phyloP scores from a whole-genome alignment of 2,888 invertebrate species.

The Apoda limacodes region DNA sequence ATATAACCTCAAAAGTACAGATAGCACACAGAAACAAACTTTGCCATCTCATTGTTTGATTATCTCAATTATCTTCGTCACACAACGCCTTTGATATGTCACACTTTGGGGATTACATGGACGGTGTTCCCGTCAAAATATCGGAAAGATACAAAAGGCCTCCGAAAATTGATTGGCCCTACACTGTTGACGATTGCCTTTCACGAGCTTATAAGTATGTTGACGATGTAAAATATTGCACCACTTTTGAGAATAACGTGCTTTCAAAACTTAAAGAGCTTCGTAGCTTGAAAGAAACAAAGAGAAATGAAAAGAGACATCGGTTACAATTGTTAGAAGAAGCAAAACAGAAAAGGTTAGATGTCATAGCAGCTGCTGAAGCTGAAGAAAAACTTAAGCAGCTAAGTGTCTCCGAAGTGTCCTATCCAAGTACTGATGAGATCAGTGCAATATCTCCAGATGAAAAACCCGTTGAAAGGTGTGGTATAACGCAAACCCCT shows the following conservation, averaged over 20 bases:
- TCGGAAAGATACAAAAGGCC: constrained; percentile 89
- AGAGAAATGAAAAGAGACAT: constrained; percentile 71
- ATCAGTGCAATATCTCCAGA: constrained; percentile 66
- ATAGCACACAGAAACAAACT: constrained; percentile 48
- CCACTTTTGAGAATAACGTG: constrained; percentile 77
- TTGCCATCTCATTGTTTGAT: constrained; percentile 56
- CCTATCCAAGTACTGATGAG: constrained; percentile 73
- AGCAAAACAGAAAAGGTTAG: constrained; percentile 65
- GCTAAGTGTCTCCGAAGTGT: constrained; percentile 67
- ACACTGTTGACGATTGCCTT: constrained; percentile 43
- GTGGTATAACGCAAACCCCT: constrained; percentile 37
- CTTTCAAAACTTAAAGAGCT: constrained; percentile 79
- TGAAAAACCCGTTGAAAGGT: constrained; percentile 46
- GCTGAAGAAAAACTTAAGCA: constrained; percentile 66
- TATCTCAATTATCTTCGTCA: constrained; percentile 32
- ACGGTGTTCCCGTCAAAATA: constrained; percentile 89
- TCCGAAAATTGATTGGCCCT: constrained; percentile 68
- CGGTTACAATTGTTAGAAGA: constrained; percentile 71
- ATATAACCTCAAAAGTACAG: constrained; percentile 63
- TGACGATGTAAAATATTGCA: constrained; percentile 71
- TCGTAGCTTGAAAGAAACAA: constrained; percentile 73
- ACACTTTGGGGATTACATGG: constrained; percentile 75
- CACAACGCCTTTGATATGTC: constrained; percentile 50
- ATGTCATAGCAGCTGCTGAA: constrained; percentile 58
- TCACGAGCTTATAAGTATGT: constrained; percentile 47